These are phyloP conservation scores for Sebastes vulpes DNA, from an alignment of 2,797 vertebrate species.

Conservation along the genomic window DNA sequence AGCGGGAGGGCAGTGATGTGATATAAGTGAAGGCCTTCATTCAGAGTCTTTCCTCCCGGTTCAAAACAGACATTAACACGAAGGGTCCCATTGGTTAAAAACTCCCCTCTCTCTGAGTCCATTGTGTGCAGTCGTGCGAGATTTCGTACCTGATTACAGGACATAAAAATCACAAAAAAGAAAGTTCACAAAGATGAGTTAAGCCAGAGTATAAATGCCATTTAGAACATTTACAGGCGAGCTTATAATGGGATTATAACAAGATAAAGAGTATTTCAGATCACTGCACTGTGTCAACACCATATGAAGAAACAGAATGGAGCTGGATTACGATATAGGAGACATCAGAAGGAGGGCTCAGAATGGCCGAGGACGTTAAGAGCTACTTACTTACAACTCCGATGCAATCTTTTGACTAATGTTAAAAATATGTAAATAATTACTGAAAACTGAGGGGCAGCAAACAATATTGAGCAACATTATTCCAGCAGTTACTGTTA, in stretches of 20 bases:
- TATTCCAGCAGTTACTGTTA: too few species aligned
- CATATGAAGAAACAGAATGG: background rate
- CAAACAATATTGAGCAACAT: too few species aligned
- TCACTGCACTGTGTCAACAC: constrained; percentile 16
- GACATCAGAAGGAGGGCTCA: background rate
- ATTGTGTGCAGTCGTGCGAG: constrained; percentile 69
- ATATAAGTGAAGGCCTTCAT: constrained; percentile 76
- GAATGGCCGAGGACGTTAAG: background rate
- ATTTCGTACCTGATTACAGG: constrained; percentile 65
- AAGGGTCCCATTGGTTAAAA: constrained; percentile 73
- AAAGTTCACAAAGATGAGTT: constrained; percentile 57
- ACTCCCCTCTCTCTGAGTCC: constrained; percentile 68
- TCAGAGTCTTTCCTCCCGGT: constrained; percentile 69
- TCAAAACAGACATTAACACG: constrained; percentile 74
- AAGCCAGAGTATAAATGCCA: constrained; percentile 27
- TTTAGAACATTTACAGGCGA: constrained; percentile 14
- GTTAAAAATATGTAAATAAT: too few species aligned
- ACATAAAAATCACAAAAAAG: constrained; percentile 67
- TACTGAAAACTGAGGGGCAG: too few species aligned
- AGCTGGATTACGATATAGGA: background rate
- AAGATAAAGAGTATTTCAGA: constrained; percentile 17
- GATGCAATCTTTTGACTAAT: background rate
- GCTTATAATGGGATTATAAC: constrained; percentile 26
- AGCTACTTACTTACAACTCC: background rate
- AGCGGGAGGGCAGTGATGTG: constrained; percentile 69